A percentile compares a stretch with the other conserved stretches of the same genome.
Conservation (phyloP, 2,797 vertebrate species). For the Hoplostethus mediterraneus region DNA sequence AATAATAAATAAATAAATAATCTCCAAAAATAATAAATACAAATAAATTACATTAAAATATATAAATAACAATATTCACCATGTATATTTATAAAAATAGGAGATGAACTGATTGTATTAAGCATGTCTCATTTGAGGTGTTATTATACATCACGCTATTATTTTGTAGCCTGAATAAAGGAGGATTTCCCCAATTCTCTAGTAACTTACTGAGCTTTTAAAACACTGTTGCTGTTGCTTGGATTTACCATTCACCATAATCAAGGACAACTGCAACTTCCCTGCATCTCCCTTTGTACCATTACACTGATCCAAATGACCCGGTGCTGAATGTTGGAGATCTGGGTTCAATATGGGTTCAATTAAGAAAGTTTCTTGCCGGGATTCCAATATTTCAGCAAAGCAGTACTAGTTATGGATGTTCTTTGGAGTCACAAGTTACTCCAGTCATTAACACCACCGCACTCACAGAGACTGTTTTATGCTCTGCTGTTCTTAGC, state of each 20-base stretch:
- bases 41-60: too few relatives aligned
- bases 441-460: slow-evolving; percentile 55
- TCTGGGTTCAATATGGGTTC: background rate
- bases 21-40: too few relatives aligned
- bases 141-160: background rate
- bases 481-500: slow-evolving; percentile 55
- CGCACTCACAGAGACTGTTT: slow-evolving; percentile 45
- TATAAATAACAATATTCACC: background rate
- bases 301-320: background rate
- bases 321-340: too few relatives aligned
- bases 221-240: slow-evolving; percentile 13
- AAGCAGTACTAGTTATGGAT: slow-evolving; percentile 23
- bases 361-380: slow-evolving; percentile 28
- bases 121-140: background rate
- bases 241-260: slow-evolving; percentile 35
- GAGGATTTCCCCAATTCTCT: slow-evolving; percentile 30
- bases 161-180: slow-evolving; percentile 17
- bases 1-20: too few relatives aligned
- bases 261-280: slow-evolving; percentile 13
- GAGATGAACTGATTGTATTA: background rate
- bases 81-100: background rate
- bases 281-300: background rate
- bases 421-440: slow-evolving; percentile 45
- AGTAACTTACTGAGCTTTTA: slow-evolving; percentile 9
- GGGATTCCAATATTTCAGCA: slow-evolving; percentile 18